Percentiles rank a stretch among this genome's conserved stretches.
phyloP scores from a whole-genome alignment of 2,888 invertebrate genomes.

The Xanthorhoe designata region DNA sequence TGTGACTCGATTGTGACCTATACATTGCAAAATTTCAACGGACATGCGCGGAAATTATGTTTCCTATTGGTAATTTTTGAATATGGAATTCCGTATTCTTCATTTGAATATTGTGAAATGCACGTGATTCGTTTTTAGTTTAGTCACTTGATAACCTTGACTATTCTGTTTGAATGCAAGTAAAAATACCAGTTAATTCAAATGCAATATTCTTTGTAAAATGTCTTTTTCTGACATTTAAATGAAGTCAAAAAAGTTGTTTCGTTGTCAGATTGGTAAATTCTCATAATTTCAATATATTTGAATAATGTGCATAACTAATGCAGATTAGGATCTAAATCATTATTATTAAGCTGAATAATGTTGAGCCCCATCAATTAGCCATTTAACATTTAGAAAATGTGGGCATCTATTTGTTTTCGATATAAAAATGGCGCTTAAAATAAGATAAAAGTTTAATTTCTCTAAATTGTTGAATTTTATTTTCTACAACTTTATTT shows the following conservation, averaged over 20 bases:
- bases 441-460: not conserved
- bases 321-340: slow-evolving; percentile 17
- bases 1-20: slow-evolving; percentile 30
- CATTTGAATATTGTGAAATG: slow-evolving; percentile 14
- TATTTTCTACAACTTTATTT: not conserved
- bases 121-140: slow-evolving; percentile 6
- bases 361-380: slow-evolving; percentile 4
- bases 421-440: not conserved
- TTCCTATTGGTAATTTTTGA: slow-evolving; percentile 24
- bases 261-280: slow-evolving; percentile 12
- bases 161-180: not conserved
- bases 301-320: slow-evolving; percentile 27
- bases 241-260: slow-evolving; percentile 6
- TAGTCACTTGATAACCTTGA: not conserved
- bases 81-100: slow-evolving; percentile 14
- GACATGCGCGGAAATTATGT: slow-evolving; percentile 15
- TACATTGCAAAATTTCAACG: slow-evolving; percentile 24
- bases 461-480: slow-evolving; percentile 5
- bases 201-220: slow-evolving; percentile 2
- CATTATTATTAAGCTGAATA: slow-evolving; percentile 21
- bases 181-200: not conserved
- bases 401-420: not conserved
- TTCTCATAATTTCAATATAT: slow-evolving; percentile 21
- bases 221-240: slow-evolving; percentile 31
- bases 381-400: slow-evolving; percentile 27